Conservation (phyloP, 2,113 vertebrate species). For the Fulmarus glacialis region DNA sequence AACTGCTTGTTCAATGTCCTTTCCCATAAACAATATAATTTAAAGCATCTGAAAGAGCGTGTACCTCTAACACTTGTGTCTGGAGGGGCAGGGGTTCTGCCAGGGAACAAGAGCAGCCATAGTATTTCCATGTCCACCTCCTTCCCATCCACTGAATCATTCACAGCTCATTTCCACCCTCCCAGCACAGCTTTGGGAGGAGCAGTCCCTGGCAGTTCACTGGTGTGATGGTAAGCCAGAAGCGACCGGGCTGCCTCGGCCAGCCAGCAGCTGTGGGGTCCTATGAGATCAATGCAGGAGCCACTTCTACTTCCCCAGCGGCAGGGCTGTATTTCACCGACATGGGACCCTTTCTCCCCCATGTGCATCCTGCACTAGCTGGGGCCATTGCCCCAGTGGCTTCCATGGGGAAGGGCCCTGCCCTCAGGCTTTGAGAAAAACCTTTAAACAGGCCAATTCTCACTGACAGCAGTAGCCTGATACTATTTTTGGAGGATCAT, state of each 20-base stretch:
- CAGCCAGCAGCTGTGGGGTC: background rate
- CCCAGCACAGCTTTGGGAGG: background rate
- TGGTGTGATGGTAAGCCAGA: background rate
- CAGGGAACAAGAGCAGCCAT: background rate
- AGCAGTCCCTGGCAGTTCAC: background rate
- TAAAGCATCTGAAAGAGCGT: background rate
- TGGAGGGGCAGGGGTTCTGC: background rate
- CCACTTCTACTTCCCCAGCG: background rate
- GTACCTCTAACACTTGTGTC: background rate
- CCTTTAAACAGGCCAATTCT: background rate
- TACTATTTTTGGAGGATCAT: background rate
- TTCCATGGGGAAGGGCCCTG: background rate
- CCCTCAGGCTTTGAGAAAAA: background rate
- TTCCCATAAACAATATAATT: background rate
- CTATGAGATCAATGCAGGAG: background rate
- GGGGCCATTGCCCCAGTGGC: background rate
- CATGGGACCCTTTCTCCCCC: background rate
- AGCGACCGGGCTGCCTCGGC: rapidly evolving
- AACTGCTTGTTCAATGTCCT: background rate
- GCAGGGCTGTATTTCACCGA: background rate
- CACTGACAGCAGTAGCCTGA: background rate
- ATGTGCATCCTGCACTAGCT: rapidly evolving
- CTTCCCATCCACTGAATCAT: background rate
- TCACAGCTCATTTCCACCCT: background rate
- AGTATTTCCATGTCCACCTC: background rate